Evolutionary conservation across 2,113 vertebrate species (phyloP).

Genomic region (Solea solea): DNA sequence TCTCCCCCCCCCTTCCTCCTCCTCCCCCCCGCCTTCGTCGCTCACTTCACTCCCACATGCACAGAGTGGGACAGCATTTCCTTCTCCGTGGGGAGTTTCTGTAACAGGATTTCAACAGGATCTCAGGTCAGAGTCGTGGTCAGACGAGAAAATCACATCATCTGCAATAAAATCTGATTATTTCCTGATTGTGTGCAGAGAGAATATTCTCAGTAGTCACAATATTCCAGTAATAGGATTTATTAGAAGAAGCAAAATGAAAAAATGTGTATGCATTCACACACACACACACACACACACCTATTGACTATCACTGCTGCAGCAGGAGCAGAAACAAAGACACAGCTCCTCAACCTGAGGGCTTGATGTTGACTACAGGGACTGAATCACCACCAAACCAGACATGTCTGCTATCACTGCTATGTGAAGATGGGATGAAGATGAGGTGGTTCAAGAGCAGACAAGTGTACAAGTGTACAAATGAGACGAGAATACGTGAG

Average conservation of each 20-base stretch:
- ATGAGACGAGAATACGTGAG: slow-evolving; percentile 8
- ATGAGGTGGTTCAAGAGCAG: slow-evolving; percentile 6
- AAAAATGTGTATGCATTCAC: slow-evolving; percentile 18
- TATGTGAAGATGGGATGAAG: background rate
- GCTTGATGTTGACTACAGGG: too few species aligned
- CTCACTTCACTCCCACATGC: slow-evolving; percentile 35
- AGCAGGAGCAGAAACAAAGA: slow-evolving; percentile 58
- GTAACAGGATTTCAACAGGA: slow-evolving; percentile 69
- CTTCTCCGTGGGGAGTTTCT: slow-evolving; percentile 43
- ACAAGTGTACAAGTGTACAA: background rate
- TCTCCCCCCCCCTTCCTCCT: slow-evolving; percentile 11
- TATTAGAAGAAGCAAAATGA: slow-evolving; percentile 26
- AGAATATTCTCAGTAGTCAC: background rate
- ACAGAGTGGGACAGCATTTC: slow-evolving; percentile 33
- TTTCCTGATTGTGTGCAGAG: slow-evolving; percentile 21
- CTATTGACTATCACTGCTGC: slow-evolving; percentile 8
- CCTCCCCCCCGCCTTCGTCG: slow-evolving; percentile 8
- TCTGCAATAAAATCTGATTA: slow-evolving; percentile 68
- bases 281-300: slow-evolving; percentile 10
- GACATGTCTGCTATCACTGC: slow-evolving; percentile 5
- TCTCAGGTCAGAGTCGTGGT: slow-evolving; percentile 63
- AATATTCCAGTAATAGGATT: slow-evolving; percentile 52
- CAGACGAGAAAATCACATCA: slow-evolving; percentile 67
- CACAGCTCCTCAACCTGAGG: background rate
- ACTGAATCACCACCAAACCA: slow-evolving; percentile 17